Percentiles rank a stretch among this genome's conserved stretches.
These are phyloP conservation scores for Martes martes DNA, from an alignment of 2,113 vertebrate genomes.

Conservation along the genomic window DNA sequence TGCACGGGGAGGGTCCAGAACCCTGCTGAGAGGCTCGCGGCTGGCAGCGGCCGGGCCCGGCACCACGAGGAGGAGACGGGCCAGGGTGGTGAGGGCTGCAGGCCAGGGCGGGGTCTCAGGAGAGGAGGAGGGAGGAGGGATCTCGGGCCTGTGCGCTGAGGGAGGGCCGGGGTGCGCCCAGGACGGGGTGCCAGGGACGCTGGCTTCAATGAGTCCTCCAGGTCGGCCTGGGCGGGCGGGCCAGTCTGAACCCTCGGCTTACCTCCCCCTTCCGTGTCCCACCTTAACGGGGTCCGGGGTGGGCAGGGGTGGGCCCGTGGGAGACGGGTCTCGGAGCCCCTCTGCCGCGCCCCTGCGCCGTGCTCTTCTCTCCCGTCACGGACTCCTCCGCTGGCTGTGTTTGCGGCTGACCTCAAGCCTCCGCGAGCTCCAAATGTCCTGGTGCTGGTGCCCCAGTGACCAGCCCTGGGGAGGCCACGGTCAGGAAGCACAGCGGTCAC, in stretches of 20 bases:
- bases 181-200: background rate
- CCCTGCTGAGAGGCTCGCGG: background rate
- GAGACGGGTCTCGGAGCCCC: too few species aligned
- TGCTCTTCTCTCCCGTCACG: background rate
- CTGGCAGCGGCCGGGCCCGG: background rate
- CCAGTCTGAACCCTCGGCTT: background rate
- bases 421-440: background rate
- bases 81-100: background rate
- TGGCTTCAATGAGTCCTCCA: background rate
- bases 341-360: background rate
- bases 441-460: background rate
- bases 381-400: too few species aligned
- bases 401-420: background rate
- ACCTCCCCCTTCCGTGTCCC: background rate
- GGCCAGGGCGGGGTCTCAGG: accelerated
- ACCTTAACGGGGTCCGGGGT: background rate
- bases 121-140: background rate
- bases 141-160: background rate
- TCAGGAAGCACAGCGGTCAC: background rate
- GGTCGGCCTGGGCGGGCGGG: too few species aligned
- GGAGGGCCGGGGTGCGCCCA: background rate
- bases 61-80: background rate
- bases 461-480: background rate
- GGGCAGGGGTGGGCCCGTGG: background rate
- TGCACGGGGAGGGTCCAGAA: background rate